Percentiles rank a stretch among this genome's conserved stretches.
These are phyloP conservation scores for Oegoconia quadripuncta DNA, from an alignment of 2,888 invertebrate genomes.

Conservation along the genomic window DNA sequence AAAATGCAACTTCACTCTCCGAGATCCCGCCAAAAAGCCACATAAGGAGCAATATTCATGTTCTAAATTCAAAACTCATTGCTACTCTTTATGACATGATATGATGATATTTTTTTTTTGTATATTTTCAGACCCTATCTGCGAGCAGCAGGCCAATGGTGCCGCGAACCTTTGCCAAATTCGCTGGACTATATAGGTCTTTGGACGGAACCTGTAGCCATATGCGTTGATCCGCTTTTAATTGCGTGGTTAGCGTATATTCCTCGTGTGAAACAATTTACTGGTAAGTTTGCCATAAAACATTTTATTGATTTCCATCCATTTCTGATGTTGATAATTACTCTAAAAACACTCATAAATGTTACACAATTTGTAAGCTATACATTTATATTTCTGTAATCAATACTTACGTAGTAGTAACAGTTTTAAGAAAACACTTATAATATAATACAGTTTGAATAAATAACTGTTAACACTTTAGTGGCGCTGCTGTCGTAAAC, in stretches of 20 bases:
- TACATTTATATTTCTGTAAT: too few relatives aligned
- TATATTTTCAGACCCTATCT: slow-evolving; percentile 45
- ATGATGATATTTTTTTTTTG: not conserved
- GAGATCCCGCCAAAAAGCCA: too few relatives aligned
- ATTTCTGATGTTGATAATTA: slow-evolving; percentile 1
- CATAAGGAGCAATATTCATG: too few relatives aligned
- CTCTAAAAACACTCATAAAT: slow-evolving; percentile 24
- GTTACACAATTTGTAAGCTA: too few relatives aligned
- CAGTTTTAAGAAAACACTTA: too few relatives aligned
- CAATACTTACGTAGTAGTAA: too few relatives aligned
- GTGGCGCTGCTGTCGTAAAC: too few relatives aligned
- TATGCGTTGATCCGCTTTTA: slow-evolving; percentile 81
- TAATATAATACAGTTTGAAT: too few relatives aligned
- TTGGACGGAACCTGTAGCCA: slow-evolving; percentile 49
- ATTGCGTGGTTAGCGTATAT: slow-evolving; percentile 82
- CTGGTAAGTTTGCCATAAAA: slow-evolving; percentile 26
- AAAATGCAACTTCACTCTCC: too few relatives aligned
- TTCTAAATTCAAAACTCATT: too few relatives aligned
- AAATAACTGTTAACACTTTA: too few relatives aligned
- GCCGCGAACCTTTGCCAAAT: slow-evolving; percentile 20
- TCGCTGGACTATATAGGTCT: slow-evolving; percentile 50
- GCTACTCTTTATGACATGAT: not conserved
- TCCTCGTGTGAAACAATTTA: slow-evolving; percentile 28
- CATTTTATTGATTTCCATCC: not conserved
- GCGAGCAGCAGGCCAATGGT: slow-evolving; percentile 49